These are phyloP conservation scores for Trachythela sp. DNA, from an alignment of 64 coral and sea anemone species.

Conservation along the genomic window DNA sequence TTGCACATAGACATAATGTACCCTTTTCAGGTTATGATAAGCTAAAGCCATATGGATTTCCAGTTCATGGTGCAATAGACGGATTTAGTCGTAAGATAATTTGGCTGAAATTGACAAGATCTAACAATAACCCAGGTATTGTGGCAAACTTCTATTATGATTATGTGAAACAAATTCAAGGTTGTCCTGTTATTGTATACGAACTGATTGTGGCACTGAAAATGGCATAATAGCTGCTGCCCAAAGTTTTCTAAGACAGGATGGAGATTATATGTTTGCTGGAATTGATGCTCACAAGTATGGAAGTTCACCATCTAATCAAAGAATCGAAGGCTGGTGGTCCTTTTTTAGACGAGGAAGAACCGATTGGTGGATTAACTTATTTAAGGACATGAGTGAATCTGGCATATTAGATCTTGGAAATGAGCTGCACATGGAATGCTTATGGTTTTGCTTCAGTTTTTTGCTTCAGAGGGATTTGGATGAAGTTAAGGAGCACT, in stretches of 20 bases:
- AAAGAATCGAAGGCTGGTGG: background rate
- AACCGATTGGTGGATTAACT: background rate
- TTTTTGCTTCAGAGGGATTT: background rate
- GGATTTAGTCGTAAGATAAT: background rate
- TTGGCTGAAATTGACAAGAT: background rate
- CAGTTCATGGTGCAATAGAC: background rate
- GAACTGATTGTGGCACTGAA: conserved; percentile 7
- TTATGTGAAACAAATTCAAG: background rate
- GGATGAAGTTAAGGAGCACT: background rate
- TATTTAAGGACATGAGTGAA: background rate
- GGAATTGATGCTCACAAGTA: background rate
- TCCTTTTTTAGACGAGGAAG: background rate
- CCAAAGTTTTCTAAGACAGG: background rate
- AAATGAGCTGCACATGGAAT: background rate
- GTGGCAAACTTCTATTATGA: background rate
- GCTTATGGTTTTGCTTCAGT: background rate
- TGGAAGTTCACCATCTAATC: background rate
- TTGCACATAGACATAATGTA: background rate
- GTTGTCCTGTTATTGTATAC: background rate
- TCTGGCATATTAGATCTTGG: background rate
- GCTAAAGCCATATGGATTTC: background rate
- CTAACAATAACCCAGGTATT: background rate
- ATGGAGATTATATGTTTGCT: background rate
- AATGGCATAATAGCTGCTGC: background rate
- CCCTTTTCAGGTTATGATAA: background rate